phyloP scores from a whole-genome alignment of 1,140 invertebrate genomes.

The Zaprionus camerounensis region DNA sequence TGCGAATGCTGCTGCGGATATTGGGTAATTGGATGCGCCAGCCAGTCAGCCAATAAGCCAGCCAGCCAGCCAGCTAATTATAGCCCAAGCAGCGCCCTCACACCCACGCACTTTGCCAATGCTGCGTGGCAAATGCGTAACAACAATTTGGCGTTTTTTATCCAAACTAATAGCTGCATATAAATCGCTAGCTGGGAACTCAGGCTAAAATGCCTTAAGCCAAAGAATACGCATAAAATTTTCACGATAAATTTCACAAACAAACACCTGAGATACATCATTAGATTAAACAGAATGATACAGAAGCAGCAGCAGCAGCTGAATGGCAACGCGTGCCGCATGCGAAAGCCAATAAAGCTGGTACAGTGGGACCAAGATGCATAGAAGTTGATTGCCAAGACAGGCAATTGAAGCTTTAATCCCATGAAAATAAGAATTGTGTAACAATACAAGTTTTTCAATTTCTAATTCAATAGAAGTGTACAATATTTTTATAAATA shows the following conservation, averaged over 20 bases:
- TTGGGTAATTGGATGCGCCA: slow-evolving; percentile 69
- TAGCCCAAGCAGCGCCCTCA: slow-evolving; percentile 20
- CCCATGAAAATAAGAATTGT: too few species aligned
- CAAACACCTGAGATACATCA: slow-evolving; percentile 83
- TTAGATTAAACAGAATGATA: slow-evolving; percentile 81
- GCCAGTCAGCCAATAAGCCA: slow-evolving; percentile 8
- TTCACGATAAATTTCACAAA: slow-evolving; percentile 83
- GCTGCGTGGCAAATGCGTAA: slow-evolving; percentile 7
- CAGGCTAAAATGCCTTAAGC: slow-evolving; percentile 63
- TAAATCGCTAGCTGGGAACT: slow-evolving; percentile 55
- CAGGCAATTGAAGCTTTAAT: background rate
- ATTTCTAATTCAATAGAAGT: too few species aligned
- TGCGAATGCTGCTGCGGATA: slow-evolving; percentile 57
- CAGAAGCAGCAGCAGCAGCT: slow-evolving; percentile 2
- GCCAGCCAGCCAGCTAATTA: slow-evolving; percentile 63
- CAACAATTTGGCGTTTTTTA: slow-evolving; percentile 54
- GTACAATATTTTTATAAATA: too few species aligned
- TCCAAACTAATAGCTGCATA: slow-evolving; percentile 77
- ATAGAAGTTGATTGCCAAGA: background rate
- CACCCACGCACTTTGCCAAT: background rate
- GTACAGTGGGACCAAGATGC: slow-evolving; percentile 22
- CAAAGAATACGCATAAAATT: slow-evolving; percentile 75
- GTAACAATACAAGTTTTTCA: too few species aligned
- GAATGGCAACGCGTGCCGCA: slow-evolving; percentile 21
- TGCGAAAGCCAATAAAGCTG: background rate